Evolutionary conservation across 2,888 invertebrate genomes (phyloP), one percentile per base, ranked within the genome.

Genomic region (Drosophila gaucha): DNA sequence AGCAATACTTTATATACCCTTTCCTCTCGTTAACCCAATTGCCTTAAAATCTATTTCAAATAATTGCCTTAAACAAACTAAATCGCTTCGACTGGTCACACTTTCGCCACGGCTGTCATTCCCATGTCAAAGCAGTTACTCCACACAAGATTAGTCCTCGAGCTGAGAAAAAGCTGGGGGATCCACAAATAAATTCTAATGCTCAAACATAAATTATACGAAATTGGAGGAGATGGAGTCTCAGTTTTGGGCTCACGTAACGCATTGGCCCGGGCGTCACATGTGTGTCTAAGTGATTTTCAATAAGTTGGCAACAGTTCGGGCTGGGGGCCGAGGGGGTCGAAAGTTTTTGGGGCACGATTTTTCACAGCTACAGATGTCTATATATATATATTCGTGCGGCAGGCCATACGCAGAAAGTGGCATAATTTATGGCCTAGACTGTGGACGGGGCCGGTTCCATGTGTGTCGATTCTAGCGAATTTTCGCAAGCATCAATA

Each of bases 281-380:
- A 84, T 84, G 84, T 84, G 84, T 79, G 83, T 82, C 86, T 87
- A 84, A 84, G 88, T 84, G 84, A 87, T 84, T 84, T 84, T 87
- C 88, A 85, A 85, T 86, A 85, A 87, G 83, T 85, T 85, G 72
- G 64, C 51, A 63, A 58, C 78, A 67, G 60, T 67, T 71, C 55
- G 35, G 33, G 30, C 4, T 9, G 28, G 14, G 14, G 28, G 36
- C 41, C 36, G 74, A 14, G 43, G 26, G 83, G 86, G 80, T 83
- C 78, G 18, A 86, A 82, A 84, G 82, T 83, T 86, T 86, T 74
- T 68, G 85, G 80, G 71, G 82, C 82, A 84, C 86, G 83, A 83
- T 83, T 86, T 86, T 83, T 86, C 85, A 83, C 86, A 74, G 86
- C 85, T 76, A 78, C 82, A 86, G 80, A 83, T 83, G 84, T 86